These are phyloP conservation scores for Drosophila engyochracea DNA, from an alignment of 2,888 invertebrate species.

Conservation along the genomic window DNA sequence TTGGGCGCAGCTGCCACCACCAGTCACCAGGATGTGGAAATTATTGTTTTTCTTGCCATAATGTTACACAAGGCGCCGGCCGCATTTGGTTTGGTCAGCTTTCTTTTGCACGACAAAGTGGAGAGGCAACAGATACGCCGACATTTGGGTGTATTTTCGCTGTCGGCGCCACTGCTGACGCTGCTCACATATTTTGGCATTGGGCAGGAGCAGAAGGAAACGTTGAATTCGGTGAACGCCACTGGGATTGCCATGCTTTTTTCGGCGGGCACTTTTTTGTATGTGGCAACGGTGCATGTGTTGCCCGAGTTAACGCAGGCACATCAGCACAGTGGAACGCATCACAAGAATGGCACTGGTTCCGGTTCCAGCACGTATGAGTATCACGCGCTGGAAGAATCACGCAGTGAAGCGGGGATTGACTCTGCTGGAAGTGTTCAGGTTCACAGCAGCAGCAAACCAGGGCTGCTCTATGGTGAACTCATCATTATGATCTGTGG, in stretches of 20 bases:
- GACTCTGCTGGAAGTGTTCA: neutral
- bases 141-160: conserved; percentile 96
- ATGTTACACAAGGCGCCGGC: conserved; percentile 99
- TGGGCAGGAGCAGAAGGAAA: conserved; percentile 96
- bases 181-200: conserved; percentile 97
- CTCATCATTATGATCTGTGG: conserved; percentile 94
- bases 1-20: conserved; percentile 99
- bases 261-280: conserved; percentile 99
- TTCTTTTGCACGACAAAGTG: conserved; percentile 96
- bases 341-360: conserved; percentile 41
- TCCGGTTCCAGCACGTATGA: conserved; percentile 46
- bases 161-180: conserved; percentile 96
- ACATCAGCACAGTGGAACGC: conserved; percentile 84
- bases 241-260: conserved; percentile 99
- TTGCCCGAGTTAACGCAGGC: conserved; percentile 94
- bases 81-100: conserved; percentile 99
- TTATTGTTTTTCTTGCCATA: conserved; percentile 99
- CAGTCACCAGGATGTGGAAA: conserved; percentile 97
- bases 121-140: conserved; percentile 93
- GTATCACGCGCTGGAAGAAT: conserved; percentile 80
- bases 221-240: conserved; percentile 94
- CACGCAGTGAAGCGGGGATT: conserved; percentile 36
- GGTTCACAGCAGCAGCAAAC: conserved; percentile 67
- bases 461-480: conserved; percentile 91
- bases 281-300: conserved; percentile 99